Evolutionary conservation across 2,797 vertebrate genomes (phyloP).

Genomic region (Notoglanidium macrostoma): DNA sequence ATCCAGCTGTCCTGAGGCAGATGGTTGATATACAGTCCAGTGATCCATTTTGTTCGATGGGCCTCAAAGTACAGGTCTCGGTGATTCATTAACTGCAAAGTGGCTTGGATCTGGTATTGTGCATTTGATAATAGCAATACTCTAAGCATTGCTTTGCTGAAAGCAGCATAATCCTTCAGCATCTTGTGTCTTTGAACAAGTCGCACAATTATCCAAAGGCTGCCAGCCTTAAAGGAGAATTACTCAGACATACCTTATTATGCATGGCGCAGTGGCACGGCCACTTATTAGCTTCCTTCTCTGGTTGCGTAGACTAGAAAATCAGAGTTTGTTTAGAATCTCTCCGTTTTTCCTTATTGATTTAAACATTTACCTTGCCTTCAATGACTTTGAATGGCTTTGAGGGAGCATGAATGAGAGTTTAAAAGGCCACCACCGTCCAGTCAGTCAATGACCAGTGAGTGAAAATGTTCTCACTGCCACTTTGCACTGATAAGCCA

Average conservation of each 20-base stretch:
- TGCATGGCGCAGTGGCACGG: slow-evolving; percentile 67
- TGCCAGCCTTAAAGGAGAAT: slow-evolving; percentile 71
- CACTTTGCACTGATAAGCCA: slow-evolving; percentile 50
- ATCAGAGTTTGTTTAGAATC: slow-evolving; percentile 60
- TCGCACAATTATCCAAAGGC: slow-evolving; percentile 68
- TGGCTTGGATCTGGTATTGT: slow-evolving; percentile 38
- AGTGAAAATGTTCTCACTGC: slow-evolving; percentile 45
- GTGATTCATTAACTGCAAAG: slow-evolving; percentile 54
- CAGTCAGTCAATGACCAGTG: slow-evolving; percentile 49
- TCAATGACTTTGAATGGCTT: slow-evolving; percentile 59
- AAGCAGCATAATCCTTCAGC: slow-evolving; percentile 73
- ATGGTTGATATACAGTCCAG: slow-evolving; percentile 58
- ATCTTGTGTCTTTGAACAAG: slow-evolving; percentile 73
- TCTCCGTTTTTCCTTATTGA: slow-evolving; percentile 62
- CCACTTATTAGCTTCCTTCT: slow-evolving; percentile 69
- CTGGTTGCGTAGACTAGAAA: slow-evolving; percentile 63
- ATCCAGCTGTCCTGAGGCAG: slow-evolving; percentile 54
- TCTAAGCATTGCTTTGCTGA: slow-evolving; percentile 66
- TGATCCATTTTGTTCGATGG: slow-evolving; percentile 52
- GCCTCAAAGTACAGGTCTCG: slow-evolving; percentile 44
- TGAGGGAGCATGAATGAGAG: slow-evolving; percentile 25
- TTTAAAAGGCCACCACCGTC: slow-evolving; percentile 40
- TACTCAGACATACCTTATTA: slow-evolving; percentile 72
- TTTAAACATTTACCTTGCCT: slow-evolving; percentile 63
- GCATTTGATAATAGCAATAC: slow-evolving; percentile 63